Base-by-base conservation (phyloP, 2,113 vertebrate genomes). In the Percopsis transmontana region DNA sequence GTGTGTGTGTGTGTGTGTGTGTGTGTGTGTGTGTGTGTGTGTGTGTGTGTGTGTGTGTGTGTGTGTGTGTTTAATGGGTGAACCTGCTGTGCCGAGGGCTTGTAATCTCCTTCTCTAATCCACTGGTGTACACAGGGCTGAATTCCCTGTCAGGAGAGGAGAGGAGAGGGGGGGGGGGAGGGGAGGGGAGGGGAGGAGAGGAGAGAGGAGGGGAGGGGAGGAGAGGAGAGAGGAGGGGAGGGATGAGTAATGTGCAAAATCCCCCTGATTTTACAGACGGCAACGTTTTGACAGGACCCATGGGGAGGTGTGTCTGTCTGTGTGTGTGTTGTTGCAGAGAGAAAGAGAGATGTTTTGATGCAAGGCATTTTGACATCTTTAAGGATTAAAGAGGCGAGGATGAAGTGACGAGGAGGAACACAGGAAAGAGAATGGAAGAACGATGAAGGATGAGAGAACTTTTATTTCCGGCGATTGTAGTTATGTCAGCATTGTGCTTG, bases 211-310 rank as follows among this genome's bases (percentile, higher is more conserved):
- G 16, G 24, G 20, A 21, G n/a, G 10, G 13, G 41, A 39, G 42
- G 33, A 21, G 38, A 40, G 16, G 64, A 50, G 62, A 23, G 21
- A 27, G 58, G 24, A 51, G 12, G 7, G 56, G 11, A 0, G 12
- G 39, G 50, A 63, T 67, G 20, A 38, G 58, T n/a, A 38, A 53
- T 65, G 58, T 50, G 18, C 56, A 63, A 66, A 23, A 59, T 59
- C 50, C 53, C 57, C 60, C 57, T 5, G 15, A 27, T 63, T 56
- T 58, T 13, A 47, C 33, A 70, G 39, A 62, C 20, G 47, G 18
- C 33, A 54, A 65, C 62, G 64, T 48, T 21, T n/a, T 44, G 45
- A 53, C 2, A 27, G 51, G 47, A 54, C 56, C 13, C 42, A 13
- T 2, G 57, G 53, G 18, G n/a, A 48, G 62, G 8, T 19, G 4